Evolutionary conservation across 2,888 invertebrate species (phyloP).

Genomic region (Lasioglossum zephyrum): DNA sequence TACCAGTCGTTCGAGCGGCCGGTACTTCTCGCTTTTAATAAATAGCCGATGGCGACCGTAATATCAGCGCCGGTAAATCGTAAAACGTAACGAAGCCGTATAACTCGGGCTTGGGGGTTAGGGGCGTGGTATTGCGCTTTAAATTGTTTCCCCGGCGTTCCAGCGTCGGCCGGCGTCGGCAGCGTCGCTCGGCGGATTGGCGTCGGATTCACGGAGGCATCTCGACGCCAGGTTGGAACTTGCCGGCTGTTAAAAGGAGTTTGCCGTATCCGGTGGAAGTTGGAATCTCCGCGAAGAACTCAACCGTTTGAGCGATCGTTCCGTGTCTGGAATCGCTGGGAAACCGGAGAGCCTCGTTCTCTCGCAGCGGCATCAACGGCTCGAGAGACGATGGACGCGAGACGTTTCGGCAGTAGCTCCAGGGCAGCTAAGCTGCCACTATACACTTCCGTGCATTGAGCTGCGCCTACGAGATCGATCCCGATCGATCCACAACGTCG

Average conservation of each 20-base stretch:
- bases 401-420: conserved; percentile 5
- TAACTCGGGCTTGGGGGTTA: conserved; percentile 29
- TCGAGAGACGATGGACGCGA: not conserved
- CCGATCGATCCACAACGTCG: not conserved
- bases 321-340: not conserved
- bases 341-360: not conserved
- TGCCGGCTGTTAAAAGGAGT: conserved; percentile 35
- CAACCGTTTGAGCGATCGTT: not conserved
- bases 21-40: conserved; percentile 53
- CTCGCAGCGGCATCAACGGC: not conserved
- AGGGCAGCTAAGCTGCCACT: not conserved
- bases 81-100: conserved; percentile 60
- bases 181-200: not conserved
- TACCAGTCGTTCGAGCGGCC: conserved; percentile 1
- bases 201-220: conserved; percentile 9
- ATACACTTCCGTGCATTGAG: not conserved
- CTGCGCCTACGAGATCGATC: not conserved
- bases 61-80: conserved; percentile 58
- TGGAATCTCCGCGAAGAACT: conserved; percentile 6
- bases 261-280: not conserved
- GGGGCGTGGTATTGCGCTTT: conserved; percentile 45
- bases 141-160: conserved; percentile 49
- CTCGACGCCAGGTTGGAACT: conserved; percentile 27
- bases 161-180: not conserved
- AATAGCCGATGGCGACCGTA: conserved; percentile 57